Base-by-base conservation (phyloP, 2,113 vertebrate genomes). In the Myotis brandtii region DNA sequence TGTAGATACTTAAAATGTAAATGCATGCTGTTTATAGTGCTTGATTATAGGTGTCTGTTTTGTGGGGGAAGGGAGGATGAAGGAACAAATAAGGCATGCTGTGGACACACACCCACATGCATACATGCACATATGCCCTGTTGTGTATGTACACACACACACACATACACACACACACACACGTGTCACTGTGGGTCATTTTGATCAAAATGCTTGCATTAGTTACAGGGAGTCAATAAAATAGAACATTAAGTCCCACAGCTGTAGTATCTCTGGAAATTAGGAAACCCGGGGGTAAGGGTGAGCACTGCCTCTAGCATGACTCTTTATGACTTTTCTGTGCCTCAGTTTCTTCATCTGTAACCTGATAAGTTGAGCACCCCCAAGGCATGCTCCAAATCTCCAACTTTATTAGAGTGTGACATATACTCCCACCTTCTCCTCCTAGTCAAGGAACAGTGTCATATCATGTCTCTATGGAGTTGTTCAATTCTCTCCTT, bases 1-100 rank as follows among this genome's bases (percentile, higher is more conserved):
- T 73, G 18, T 54, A 80, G 62, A 6, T 64, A 32, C 73, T 91
- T 84, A 79, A 83, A 93, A 56, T 95, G 30, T 67, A 79, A 80
- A 75, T 52, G 43, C 18, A 72, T 6, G 4, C 6, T 8, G 14
- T 73, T 69, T 30, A 52, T 56, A 6, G 25, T 67, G 18, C 11
- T n/a, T 59, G 16, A 69, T 54, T 76, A 64, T 40, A 72, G 9
- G 6, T 20, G 25, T 21, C 25, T 83, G 4, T 77, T 86, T 92
- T 75, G 21, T 88, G 64, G 48, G 59, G 32, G 9, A 70, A 27
- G 59, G 20, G 23, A 5, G 34, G 14, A n/a, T 56, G 56, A 48
- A 46, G 40, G 46, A 43, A 54, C 32, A 91, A 85, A 82, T 20
- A 66, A 6, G 16, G 32, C 40, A 40, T 54, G 32, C 23, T 27